Conservation (phyloP, 92 coral and sea anemone species). For the Siderastrea radians region DNA sequence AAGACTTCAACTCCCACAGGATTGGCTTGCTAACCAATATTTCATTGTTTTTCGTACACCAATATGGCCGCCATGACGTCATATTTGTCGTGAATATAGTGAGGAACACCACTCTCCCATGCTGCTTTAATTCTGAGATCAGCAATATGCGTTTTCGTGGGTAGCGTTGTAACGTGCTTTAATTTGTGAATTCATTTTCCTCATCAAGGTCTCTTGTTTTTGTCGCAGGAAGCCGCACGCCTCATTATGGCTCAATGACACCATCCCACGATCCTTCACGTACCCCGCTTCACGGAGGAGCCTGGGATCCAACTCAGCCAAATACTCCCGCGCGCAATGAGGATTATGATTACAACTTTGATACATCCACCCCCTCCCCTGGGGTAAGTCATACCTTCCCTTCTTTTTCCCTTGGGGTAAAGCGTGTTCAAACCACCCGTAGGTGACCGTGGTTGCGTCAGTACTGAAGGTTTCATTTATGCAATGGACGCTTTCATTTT, state of each 20-base stretch:
- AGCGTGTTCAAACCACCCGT: neutral
- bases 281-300: constrained; percentile 99
- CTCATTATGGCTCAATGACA: constrained; percentile 99
- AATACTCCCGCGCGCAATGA: constrained; percentile 97
- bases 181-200: neutral
- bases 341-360: constrained; percentile 96
- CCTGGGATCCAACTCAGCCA: constrained; percentile 99
- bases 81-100: too few relatives aligned
- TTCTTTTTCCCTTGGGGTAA: neutral
- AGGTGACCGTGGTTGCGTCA: too few relatives aligned
- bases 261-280: constrained; percentile 99
- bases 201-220: neutral
- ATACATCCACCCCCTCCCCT: constrained; percentile 97
- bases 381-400: constrained; percentile 69
- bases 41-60: too few relatives aligned
- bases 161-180: neutral
- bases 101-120: too few relatives aligned
- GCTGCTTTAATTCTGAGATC: too few relatives aligned
- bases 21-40: too few relatives aligned
- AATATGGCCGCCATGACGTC: too few relatives aligned
- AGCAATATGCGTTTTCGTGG: neutral
- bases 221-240: constrained; percentile 93
- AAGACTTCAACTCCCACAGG: too few relatives aligned
- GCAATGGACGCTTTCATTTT: too few relatives aligned
- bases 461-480: too few relatives aligned